phyloP scores from a whole-genome alignment of 2,113 vertebrate species.

The Machaerirhynchus nigripectus region DNA sequence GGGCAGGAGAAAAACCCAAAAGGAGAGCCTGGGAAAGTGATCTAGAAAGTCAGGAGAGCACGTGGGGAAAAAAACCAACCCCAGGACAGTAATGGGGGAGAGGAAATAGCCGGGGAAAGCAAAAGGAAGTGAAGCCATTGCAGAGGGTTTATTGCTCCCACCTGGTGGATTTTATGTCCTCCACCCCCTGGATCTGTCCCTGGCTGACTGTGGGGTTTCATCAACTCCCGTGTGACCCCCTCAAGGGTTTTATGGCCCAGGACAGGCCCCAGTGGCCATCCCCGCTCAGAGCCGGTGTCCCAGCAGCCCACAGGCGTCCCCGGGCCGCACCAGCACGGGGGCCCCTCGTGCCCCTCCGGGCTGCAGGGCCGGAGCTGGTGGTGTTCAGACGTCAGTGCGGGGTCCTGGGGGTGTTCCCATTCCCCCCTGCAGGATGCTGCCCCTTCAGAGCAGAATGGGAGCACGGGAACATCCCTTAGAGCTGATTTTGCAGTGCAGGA shows the following conservation, averaged over 20 bases:
- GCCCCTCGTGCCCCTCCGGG: neutral
- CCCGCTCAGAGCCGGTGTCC: neutral
- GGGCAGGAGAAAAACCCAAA: rapidly evolving
- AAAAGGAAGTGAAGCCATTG: neutral
- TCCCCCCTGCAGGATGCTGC: neutral
- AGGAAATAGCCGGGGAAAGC: neutral
- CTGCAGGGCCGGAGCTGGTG: neutral
- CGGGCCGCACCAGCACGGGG: neutral
- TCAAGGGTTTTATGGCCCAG: neutral
- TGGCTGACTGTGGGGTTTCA: neutral
- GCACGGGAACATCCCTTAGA: neutral
- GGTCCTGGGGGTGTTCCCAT: neutral
- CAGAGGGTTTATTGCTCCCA: neutral
- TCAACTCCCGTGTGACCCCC: neutral
- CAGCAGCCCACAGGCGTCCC: neutral
- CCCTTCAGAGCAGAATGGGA: neutral
- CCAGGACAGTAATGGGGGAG: neutral
- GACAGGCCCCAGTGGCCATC: neutral
- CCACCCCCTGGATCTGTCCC: neutral
- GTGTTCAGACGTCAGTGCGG: rapidly evolving
- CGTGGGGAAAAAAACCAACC: rapidly evolving
- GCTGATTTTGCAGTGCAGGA: neutral
- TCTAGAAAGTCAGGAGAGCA: neutral
- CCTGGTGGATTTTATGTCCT: neutral
- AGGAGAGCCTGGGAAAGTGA: neutral